Percentiles rank a stretch among this genome's conserved stretches.
phyloP scores from a whole-genome alignment of 2,888 invertebrate species.

The Cheilosia pagana region DNA sequence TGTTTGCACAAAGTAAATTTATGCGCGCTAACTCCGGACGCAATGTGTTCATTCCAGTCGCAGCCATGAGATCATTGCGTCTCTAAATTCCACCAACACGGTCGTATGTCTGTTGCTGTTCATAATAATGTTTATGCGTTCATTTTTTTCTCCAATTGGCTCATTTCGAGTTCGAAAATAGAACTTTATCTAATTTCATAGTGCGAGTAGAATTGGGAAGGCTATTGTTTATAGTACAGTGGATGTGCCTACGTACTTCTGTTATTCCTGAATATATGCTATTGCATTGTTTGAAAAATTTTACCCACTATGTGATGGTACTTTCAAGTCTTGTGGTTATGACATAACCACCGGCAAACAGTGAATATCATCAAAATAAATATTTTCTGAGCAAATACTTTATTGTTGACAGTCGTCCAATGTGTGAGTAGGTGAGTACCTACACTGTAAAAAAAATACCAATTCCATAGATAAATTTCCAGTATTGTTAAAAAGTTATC shows the following conservation, averaged over 20 bases:
- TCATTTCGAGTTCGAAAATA: constrained; percentile 43
- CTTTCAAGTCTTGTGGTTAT: constrained; percentile 11
- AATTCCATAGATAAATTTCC: not conserved
- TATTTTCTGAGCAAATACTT: constrained; percentile 37
- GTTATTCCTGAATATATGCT: constrained; percentile 10
- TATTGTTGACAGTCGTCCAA: not conserved
- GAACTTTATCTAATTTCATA: constrained; percentile 60
- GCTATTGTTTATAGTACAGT: constrained; percentile 17
- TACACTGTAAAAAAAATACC: constrained; percentile 37
- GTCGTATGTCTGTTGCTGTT: not conserved
- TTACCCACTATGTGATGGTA: not conserved
- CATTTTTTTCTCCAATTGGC: constrained; percentile 25
- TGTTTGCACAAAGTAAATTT: too few species aligned
- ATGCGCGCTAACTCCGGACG: too few species aligned
- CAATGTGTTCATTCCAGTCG: too few species aligned
- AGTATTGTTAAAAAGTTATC: constrained; percentile 7
- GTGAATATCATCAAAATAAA: constrained; percentile 19
- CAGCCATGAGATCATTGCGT: constrained; percentile 47
- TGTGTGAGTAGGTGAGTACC: not conserved
- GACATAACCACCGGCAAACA: constrained; percentile 26
- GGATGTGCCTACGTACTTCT: constrained; percentile 14
- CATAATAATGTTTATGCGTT: not conserved
- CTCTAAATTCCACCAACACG: constrained; percentile 25
- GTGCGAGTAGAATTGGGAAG: constrained; percentile 33
- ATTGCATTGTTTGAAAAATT: not conserved